Percentiles rank a stretch among this genome's conserved stretches.
phyloP scores from a whole-genome alignment of 23 tunicate genomes.

The Trididemnum clinides region DNA sequence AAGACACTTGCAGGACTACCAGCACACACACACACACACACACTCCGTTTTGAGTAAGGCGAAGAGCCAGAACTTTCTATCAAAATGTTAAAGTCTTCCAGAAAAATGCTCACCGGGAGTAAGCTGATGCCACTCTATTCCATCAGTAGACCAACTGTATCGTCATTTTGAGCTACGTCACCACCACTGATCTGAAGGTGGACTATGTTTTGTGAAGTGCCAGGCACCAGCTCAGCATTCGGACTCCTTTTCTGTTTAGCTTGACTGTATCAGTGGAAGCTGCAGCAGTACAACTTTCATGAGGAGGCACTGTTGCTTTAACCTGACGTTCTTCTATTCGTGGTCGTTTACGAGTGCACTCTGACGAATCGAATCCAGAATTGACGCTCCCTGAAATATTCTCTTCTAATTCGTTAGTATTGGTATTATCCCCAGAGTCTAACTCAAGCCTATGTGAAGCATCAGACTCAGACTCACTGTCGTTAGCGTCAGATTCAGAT shows the following conservation, averaged over 20 bases:
- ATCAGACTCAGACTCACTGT: not conserved
- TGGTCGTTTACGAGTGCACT: not conserved
- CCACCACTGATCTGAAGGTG: not conserved
- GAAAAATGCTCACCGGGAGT: too few relatives aligned
- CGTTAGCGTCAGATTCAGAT: not conserved
- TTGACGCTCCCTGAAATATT: not conserved
- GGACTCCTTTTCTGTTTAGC: not conserved
- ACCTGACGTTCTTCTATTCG: not conserved
- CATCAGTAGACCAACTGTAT: too few relatives aligned
- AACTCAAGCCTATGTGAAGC: too few relatives aligned
- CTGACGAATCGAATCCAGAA: not conserved
- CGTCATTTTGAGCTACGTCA: too few relatives aligned
- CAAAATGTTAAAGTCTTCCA: too few relatives aligned
- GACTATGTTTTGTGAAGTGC: not conserved
- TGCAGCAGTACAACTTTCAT: not conserved
- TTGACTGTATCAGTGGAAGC: not conserved
- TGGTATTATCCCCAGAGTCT: too few relatives aligned
- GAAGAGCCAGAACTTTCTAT: too few relatives aligned
- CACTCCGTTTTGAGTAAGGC: too few relatives aligned
- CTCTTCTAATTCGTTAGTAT: not conserved
- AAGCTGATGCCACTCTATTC: too few relatives aligned
- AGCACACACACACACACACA: too few relatives aligned
- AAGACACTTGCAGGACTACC: too few relatives aligned
- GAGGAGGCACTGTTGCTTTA: not conserved
- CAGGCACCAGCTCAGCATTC: not conserved